Evolutionary conservation across 2,797 vertebrate genomes (phyloP).

Genomic region (Poeciliopsis turneri): DNA sequence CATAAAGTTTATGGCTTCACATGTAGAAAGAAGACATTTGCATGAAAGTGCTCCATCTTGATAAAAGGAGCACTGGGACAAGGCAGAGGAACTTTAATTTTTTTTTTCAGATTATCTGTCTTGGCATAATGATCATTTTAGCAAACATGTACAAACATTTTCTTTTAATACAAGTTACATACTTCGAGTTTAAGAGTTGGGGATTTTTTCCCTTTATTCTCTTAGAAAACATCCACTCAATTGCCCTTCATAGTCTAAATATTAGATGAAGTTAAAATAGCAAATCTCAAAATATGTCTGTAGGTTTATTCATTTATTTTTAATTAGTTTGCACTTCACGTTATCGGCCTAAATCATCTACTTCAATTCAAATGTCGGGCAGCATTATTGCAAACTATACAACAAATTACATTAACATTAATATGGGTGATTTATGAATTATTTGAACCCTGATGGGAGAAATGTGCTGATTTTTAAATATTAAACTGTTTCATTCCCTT

Average conservation of each 20-base stretch:
- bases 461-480: background rate
- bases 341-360: background rate
- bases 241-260: background rate
- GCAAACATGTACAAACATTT: too few relatives aligned
- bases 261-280: background rate
- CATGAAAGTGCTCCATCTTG: conserved; percentile 60
- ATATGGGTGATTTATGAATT: background rate
- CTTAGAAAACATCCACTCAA: background rate
- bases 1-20: background rate
- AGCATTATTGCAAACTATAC: background rate
- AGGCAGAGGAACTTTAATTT: too few relatives aligned
- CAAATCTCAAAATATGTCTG: background rate
- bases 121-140: too few relatives aligned
- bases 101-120: too few relatives aligned
- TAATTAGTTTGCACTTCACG: background rate
- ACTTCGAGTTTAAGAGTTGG: background rate
- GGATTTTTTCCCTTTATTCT: background rate
- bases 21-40: background rate
- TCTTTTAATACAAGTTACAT: too few relatives aligned
- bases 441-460: background rate
- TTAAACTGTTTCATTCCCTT: background rate
- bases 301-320: background rate
- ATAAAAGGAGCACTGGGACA: too few relatives aligned
- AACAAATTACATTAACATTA: background rate
- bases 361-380: background rate